phyloP scores from a whole-genome alignment of 1,140 invertebrate genomes.

The Piezodorus guildinii region DNA sequence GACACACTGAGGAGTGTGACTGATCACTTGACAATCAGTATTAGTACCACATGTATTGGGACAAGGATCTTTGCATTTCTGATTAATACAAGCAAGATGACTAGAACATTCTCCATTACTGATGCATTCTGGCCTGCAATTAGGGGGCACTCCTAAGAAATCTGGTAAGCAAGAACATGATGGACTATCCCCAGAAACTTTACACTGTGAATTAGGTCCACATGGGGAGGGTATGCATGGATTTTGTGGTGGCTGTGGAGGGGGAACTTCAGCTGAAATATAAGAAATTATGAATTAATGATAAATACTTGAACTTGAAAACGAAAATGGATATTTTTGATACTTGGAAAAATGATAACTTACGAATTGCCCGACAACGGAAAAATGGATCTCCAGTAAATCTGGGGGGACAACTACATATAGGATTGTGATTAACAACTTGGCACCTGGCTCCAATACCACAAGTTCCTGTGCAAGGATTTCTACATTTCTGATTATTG shows the following conservation, averaged over 20 bases:
- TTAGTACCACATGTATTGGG: constrained; percentile 43
- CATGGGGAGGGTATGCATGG: constrained; percentile 48
- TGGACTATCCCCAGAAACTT: constrained; percentile 41
- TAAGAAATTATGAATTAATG: not conserved
- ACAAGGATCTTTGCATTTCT: constrained; percentile 47
- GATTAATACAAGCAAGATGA: constrained; percentile 42
- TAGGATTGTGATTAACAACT: constrained; percentile 50
- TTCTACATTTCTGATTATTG: constrained; percentile 41
- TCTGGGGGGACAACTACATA: constrained; percentile 50
- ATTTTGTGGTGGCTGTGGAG: constrained; percentile 29
- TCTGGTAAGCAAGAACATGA: constrained; percentile 44
- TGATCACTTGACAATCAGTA: constrained; percentile 54
- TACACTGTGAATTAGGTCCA: constrained; percentile 51
- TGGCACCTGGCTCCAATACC: constrained; percentile 48
- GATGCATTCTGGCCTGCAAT: constrained; percentile 43
- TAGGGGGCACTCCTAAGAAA: constrained; percentile 38
- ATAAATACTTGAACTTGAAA: not conserved
- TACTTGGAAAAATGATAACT: not conserved
- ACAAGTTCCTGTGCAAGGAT: constrained; percentile 44
- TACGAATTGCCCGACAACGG: constrained; percentile 51
- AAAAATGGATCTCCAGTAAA: constrained; percentile 62
- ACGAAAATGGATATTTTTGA: not conserved
- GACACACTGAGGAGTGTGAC: constrained; percentile 52
- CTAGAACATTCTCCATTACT: constrained; percentile 41
- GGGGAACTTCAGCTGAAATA: constrained; percentile 31